Evolutionary conservation across 2,888 invertebrate species (phyloP).

Genomic region (Amphimallon solstitiale): DNA sequence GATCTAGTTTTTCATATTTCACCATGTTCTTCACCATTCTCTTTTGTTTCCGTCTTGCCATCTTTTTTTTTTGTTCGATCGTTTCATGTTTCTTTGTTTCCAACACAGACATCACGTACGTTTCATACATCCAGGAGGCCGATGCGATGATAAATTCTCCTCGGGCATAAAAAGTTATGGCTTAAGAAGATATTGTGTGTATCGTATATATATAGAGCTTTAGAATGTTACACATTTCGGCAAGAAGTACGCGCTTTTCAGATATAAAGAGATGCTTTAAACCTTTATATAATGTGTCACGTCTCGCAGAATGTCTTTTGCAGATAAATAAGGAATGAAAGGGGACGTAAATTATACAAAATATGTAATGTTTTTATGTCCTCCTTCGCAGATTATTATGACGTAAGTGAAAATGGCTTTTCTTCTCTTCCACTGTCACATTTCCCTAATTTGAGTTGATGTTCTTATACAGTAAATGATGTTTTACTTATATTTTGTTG

Average conservation of each 20-base stretch:
- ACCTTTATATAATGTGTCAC: not conserved
- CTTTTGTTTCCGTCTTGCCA: not conserved
- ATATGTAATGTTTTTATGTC: too few species aligned
- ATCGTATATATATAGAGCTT: not conserved
- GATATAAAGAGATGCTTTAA: conserved; percentile 14
- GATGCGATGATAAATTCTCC: conserved; percentile 10
- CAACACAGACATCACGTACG: too few species aligned
- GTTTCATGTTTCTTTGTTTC: not conserved
- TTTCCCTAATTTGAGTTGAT: too few species aligned
- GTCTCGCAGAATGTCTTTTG: not conserved
- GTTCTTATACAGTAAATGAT: too few species aligned
- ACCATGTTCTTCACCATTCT: not conserved
- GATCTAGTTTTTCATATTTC: conserved; percentile 23
- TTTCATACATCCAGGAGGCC: not conserved
- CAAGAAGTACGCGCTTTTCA: not conserved
- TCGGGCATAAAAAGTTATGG: conserved; percentile 9
- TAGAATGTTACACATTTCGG: not conserved
- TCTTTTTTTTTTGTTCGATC: not conserved
- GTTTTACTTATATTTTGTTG: too few species aligned
- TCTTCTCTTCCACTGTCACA: too few species aligned
- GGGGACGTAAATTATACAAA: not conserved
- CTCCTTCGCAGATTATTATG: too few species aligned
- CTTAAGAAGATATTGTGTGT: not conserved
- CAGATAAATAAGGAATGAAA: not conserved
- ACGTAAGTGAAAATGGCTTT: too few species aligned